These are phyloP conservation scores for Vollenhovia emeryi DNA, from an alignment of 1,140 invertebrate species.

Conservation along the genomic window DNA sequence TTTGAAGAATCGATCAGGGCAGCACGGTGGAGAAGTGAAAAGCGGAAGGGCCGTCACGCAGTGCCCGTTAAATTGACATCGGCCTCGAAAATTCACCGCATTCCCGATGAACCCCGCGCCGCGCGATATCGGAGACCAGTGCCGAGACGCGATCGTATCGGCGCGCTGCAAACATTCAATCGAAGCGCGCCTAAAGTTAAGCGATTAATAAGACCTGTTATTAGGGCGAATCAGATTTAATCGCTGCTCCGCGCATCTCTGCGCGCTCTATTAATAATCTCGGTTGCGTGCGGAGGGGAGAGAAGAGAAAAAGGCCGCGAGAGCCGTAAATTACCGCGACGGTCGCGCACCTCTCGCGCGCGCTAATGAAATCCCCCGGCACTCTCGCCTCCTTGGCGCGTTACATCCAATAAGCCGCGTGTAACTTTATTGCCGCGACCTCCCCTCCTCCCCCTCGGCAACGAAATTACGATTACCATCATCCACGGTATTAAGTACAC, in stretches of 20 bases:
- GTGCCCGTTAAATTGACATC: slow-evolving; percentile 44
- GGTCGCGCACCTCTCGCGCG: neutral
- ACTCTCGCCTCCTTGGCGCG: slow-evolving; percentile 9
- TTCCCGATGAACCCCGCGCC: slow-evolving; percentile 19
- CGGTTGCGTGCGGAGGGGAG: neutral
- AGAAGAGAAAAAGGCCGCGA: neutral
- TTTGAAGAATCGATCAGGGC: slow-evolving; percentile 49
- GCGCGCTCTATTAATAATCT: slow-evolving; percentile 33
- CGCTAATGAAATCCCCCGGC: slow-evolving; percentile 36
- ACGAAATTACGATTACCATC: slow-evolving; percentile 47
- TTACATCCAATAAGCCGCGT: slow-evolving; percentile 26
- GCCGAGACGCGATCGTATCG: slow-evolving; percentile 6
- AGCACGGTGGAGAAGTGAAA: slow-evolving; percentile 25
- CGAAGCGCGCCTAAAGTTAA: slow-evolving; percentile 4
- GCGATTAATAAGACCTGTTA: slow-evolving; percentile 7
- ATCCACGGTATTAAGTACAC: slow-evolving; percentile 24
- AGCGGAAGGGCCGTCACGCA: slow-evolving; percentile 16
- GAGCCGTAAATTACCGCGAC: slow-evolving; percentile 7
- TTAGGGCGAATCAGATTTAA: neutral
- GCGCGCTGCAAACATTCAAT: neutral
- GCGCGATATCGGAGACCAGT: slow-evolving; percentile 50
- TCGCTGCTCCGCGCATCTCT: slow-evolving; percentile 17
- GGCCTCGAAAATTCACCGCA: slow-evolving; percentile 41
- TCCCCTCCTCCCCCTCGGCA: neutral
- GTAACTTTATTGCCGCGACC: slow-evolving; percentile 42